Evolutionary conservation across 2,888 invertebrate species (phyloP).

Genomic region (Gymnosoma rotundatum): DNA sequence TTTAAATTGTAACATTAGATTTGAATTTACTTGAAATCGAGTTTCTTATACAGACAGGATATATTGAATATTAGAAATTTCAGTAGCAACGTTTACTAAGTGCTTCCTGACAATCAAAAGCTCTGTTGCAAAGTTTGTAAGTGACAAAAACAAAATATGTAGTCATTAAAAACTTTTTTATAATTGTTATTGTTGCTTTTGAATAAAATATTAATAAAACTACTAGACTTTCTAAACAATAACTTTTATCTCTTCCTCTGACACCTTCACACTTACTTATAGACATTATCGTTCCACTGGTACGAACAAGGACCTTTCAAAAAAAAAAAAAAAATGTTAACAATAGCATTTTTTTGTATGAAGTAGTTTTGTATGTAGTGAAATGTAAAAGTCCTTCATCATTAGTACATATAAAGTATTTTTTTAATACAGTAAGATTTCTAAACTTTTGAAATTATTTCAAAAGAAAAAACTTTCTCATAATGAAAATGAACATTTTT

Average conservation of each 20-base stretch:
- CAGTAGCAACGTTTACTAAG: too few relatives aligned
- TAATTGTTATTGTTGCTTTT: neutral
- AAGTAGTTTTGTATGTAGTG: constrained; percentile 22
- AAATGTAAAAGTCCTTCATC: constrained; percentile 55
- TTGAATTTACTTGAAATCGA: too few relatives aligned
- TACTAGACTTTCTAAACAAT: constrained; percentile 26
- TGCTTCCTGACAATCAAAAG: neutral
- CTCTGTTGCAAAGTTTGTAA: neutral
- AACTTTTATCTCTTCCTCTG: neutral
- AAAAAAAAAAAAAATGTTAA: constrained; percentile 23
- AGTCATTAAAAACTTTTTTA: neutral
- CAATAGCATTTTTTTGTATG: constrained; percentile 48
- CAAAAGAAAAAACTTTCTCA: constrained; percentile 22
- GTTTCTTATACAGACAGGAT: too few relatives aligned
- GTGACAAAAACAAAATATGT: neutral
- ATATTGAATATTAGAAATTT: too few relatives aligned
- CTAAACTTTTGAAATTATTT: constrained; percentile 29
- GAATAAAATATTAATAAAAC: constrained; percentile 24
- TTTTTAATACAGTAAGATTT: constrained; percentile 32
- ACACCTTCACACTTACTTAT: neutral
- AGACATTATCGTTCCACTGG: constrained; percentile 13
- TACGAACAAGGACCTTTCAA: constrained; percentile 63
- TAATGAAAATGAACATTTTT: constrained; percentile 38
- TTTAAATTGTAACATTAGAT: too few relatives aligned
- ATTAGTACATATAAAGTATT: constrained; percentile 30